Evolutionary conservation across 1,140 invertebrate species (phyloP), one percentile per base, ranked within the genome.

Genomic region (Thrips palmi): DNA sequence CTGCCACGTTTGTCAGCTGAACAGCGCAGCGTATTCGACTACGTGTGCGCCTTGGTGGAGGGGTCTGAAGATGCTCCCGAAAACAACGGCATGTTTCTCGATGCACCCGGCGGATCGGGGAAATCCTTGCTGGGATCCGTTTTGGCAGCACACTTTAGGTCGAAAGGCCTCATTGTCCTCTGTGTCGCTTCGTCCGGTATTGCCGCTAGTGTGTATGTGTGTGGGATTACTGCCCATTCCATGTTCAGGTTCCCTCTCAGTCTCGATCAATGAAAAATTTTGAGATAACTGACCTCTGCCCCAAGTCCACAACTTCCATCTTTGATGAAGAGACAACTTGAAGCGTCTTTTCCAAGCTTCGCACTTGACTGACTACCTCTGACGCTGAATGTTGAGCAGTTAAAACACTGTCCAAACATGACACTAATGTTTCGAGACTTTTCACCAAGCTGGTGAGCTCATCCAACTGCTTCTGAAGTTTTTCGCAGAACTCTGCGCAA

Each of bases 71-170:
- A 37, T 10, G 29, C 12, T 18, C 11, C n/a, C 28, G 10, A 11
- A 6, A 19, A 15, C 12, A 12, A 18, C 15, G 4, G 11, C 12
- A 15, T 42, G 28, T 47, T 7, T 45, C 37, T 50, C 29, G 49
- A 50, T 40, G 49, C 47, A 18, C 42, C 40, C 21, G 43, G 43
- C 24, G 47, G 47, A 31, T 41, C 41, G 21, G 47, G 48, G 8
- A 49, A 50, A 41, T 49, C 45, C 4, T 43, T 45, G 10, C 17
- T 50, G 19, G 40, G 47, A 20, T 37, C 33, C 18, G 42, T 45
- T 15, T 28, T 47, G 8, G 40, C 24, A 20, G 21, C 41, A 23
- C 36, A 45, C 14, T 19, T 51, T 1, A 33, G 33, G 33, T 10
- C 22, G 2, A 2, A 46, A 32, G 11, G 34, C 15, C 33, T 37